Evolutionary conservation across 2,113 vertebrate genomes (phyloP).

Genomic region (Cynopterus brachyotis): DNA sequence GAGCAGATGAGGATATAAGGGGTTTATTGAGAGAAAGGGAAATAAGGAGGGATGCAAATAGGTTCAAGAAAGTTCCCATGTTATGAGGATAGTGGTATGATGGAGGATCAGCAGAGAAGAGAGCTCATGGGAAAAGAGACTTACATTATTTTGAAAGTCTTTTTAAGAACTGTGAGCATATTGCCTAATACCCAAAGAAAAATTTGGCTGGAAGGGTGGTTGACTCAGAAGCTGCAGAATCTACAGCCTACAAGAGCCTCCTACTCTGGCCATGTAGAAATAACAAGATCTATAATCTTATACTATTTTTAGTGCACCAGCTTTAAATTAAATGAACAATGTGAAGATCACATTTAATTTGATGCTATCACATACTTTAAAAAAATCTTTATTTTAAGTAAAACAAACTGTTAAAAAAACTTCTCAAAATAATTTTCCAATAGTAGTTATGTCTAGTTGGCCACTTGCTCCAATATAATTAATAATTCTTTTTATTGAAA

Average conservation of each 20-base stretch:
- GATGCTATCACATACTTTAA: background rate
- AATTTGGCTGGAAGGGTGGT: background rate
- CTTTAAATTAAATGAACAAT: slow-evolving; percentile 12
- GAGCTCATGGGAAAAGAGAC: background rate
- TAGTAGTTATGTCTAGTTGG: background rate
- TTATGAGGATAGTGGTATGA: background rate
- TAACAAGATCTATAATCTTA: slow-evolving; percentile 30
- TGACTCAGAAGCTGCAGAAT: slow-evolving; percentile 37
- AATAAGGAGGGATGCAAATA: background rate
- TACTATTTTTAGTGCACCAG: slow-evolving; percentile 33
- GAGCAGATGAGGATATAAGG: background rate
- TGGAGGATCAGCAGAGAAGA: background rate
- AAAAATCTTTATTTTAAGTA: background rate
- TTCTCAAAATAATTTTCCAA: background rate
- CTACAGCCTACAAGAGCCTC: background rate
- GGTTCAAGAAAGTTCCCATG: background rate
- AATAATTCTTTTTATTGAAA: background rate
- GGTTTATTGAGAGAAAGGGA: background rate
- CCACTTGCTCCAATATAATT: background rate
- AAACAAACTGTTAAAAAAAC: background rate
- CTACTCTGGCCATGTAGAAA: background rate
- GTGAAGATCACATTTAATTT: background rate
- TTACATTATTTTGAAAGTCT: background rate
- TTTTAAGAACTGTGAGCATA: background rate
- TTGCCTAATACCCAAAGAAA: background rate